Conservation (phyloP, 2,888 invertebrate genomes). For the Priocnemis perturbator region DNA sequence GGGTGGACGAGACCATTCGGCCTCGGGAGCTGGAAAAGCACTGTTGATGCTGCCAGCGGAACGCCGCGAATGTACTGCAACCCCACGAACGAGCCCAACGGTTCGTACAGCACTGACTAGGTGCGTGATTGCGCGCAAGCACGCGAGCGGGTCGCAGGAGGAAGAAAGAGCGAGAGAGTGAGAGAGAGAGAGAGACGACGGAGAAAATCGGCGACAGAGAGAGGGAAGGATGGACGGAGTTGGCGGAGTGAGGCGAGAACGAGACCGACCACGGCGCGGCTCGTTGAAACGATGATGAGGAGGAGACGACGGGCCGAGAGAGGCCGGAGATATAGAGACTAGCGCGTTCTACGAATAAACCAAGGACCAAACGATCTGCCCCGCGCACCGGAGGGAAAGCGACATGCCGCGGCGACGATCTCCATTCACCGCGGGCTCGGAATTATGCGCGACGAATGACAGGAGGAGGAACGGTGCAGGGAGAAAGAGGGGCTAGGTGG, state of each 20-base stretch:
- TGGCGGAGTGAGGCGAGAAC: conserved; percentile 20
- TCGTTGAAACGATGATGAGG: conserved; percentile 27
- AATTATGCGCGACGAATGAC: background rate
- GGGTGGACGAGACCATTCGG: conserved; percentile 65
- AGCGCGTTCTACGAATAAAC: conserved; percentile 31
- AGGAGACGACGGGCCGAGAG: conserved; percentile 26
- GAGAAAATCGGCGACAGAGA: conserved; percentile 18
- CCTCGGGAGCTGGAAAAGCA: conserved; percentile 66
- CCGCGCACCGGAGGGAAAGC: conserved; percentile 1
- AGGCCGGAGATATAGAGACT: conserved; percentile 28
- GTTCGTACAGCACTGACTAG: conserved; percentile 34
- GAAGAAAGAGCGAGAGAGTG: conserved; percentile 8
- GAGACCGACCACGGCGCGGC: too few relatives aligned
- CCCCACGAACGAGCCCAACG: conserved; percentile 42
- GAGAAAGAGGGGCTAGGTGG: too few relatives aligned
- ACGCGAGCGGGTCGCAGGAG: conserved; percentile 31
- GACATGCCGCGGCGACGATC: background rate
- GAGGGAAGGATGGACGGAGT: background rate
- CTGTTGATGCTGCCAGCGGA: conserved; percentile 61
- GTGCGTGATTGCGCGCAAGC: conserved; percentile 37
- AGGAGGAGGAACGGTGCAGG: background rate
- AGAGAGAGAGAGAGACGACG: conserved; percentile 15
- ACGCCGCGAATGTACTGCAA: conserved; percentile 59
- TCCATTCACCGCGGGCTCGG: background rate
- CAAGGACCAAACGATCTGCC: conserved; percentile 33